Evolutionary conservation across 2,888 invertebrate species (phyloP), one percentile per base, ranked within the genome.

Genomic region (Cheilosia vernalis): DNA sequence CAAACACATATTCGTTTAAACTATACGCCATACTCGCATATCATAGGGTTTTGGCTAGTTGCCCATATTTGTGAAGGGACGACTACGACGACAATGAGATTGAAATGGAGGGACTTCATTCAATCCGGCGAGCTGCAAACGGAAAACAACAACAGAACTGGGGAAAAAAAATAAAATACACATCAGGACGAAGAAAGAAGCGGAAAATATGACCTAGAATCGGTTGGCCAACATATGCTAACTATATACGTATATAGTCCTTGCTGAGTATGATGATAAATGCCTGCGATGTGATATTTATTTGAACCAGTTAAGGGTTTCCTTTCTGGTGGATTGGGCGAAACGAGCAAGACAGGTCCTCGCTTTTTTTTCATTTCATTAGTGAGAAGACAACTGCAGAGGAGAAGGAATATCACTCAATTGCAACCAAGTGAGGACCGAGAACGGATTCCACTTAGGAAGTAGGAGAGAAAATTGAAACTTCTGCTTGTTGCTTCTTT

Each of bases 201-300:
- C 80, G 80, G 69, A 80, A 84, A 84, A 80, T 84, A 80, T 84
- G 84, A 80, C 84, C 84, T 64, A 84, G 74, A 84, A 84, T 70
- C 80, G 64, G 58, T 60, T 64, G 60, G 58, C 66, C 44, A 82
- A 49, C 53, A 37, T 42, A 60, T 9, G n/a, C 33, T n/a, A 19
- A 21, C 30, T 10, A n/a, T n/a, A n/a, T n/a, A 58, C 30, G 24
- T 6, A 33, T 30, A 24, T 2, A 24, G 24, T 24, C 24, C 24
- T 24, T 24, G 24, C 24, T 24, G 24, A 3, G 24, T 24, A 24
- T 13, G 69, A 73, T 74, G 74, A 84, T 66, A 74, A 67, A 80
- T 80, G 69, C 55, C 24, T 73, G 58, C 53, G 19, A 80, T 70
- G 70, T 21, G 63, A 78, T 56, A 64, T 37, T 37, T 72, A 72